These are phyloP conservation scores for Fukomys damarensis DNA, from an alignment of 2,113 vertebrate genomes.

Conservation along the genomic window DNA sequence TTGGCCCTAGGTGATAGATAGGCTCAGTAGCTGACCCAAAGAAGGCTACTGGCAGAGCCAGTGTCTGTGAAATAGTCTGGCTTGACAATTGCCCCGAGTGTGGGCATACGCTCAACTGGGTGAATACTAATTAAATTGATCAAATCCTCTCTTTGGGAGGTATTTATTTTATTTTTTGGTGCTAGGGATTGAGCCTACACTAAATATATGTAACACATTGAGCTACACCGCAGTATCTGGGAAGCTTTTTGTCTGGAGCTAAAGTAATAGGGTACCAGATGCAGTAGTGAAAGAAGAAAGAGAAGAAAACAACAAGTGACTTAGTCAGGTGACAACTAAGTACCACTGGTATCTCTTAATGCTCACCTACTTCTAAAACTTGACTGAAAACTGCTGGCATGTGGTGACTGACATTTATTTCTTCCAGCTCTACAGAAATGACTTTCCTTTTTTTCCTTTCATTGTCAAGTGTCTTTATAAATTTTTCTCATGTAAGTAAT, in stretches of 20 bases:
- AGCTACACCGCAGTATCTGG: too few relatives aligned
- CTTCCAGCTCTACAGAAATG: neutral
- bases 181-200: neutral
- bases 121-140: neutral
- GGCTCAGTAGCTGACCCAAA: neutral
- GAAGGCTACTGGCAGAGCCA: neutral
- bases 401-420: neutral
- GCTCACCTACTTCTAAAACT: neutral
- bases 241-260: neutral
- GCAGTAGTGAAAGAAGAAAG: neutral
- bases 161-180: neutral
- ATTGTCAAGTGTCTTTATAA: slow-evolving; percentile 8
- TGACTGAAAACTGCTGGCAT: neutral
- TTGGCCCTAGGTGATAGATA: accelerated
- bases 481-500: neutral
- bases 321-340: neutral
- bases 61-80: neutral
- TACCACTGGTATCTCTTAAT: accelerated
- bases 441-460: neutral
- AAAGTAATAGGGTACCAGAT: neutral
- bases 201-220: neutral
- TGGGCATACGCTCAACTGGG: accelerated
- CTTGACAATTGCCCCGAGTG: neutral
- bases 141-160: neutral
- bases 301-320: neutral